Evolutionary conservation across 92 coral and sea anemone species (phyloP), one percentile per base, ranked within the genome.

Genomic region (Epizoanthus stellaris): DNA sequence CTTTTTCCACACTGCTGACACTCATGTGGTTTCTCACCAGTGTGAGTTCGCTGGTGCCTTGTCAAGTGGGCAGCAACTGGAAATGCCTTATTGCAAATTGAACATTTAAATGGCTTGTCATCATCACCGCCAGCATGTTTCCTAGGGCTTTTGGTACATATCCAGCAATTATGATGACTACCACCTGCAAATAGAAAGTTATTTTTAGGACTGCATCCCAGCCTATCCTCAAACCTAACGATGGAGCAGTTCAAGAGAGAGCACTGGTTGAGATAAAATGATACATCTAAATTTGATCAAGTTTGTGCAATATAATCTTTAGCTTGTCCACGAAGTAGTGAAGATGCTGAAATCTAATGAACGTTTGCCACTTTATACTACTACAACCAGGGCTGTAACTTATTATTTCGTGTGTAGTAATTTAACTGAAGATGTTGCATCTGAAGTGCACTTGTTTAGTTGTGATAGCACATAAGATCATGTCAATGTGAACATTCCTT

Each of bases 121-220:
- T 49, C 56, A 49, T 2, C 56, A 10, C 56, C 83, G 19, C 20
- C 67, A 76, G 7, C 67, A 9, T 34, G 58, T 63, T 79, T 79
- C 70, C 59, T 79, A 38, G 71, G 83, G 59, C 40, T 63, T 63
- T 79, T 79, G 59, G 71, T 40, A 30, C 83, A 79, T 62, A 79
- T 79, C 83, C 83, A 79, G 83, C 83, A 79, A 61, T 79, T 79
- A 4, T 79, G 59, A 79, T 25, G 83, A 62, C 71, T 70, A 17
- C 45, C 65, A 79, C 83, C 83, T 79, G 49, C 12, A 38, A 79
- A 62, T 39, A 79, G 57, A 79, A 79, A 79, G 65, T 23, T 43
- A 54, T 79, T 79, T 79, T 79, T 58, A 49, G 83, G 64, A 79
- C 83, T 79, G 57, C 83, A 49, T 62, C 70, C 64, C 58, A 79